Base-by-base conservation (phyloP, 64 coral and sea anemone genomes). In the Porites lutea region DNA sequence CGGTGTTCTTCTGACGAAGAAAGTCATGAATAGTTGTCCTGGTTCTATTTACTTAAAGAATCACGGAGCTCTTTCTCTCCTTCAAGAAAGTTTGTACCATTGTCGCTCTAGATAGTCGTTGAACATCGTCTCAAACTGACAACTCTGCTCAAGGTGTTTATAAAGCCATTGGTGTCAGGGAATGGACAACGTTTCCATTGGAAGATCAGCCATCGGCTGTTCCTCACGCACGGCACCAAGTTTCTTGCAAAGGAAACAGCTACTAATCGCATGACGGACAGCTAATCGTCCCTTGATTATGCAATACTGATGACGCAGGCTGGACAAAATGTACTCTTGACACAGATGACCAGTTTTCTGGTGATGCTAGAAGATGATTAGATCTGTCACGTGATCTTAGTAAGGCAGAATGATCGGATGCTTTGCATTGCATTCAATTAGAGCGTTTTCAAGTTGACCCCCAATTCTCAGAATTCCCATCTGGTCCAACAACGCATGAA, bases 1-100 rank as follows among this genome's bases (percentile, higher is more conserved):
- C 67, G 21, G 67, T 70, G 9, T 37, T 37, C 5, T 76, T 74
- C 71, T 76, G 71, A 62, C 52, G 37, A 64, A 88, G 71, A 8
- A 45, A 59, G 5, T 77, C 51, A 3, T 74, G 2, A 59, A 89
- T 89, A 19, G 21, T n/a, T n/a, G n/a, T n/a, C n/a, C 10, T 80
- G 61, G 71, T 82, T 90, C 66, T 7, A 82, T 1, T 0, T 48
- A 6, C 20, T 50, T 44, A 82, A 22, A 2, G 78, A 44, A n/a
- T 82, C 77, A 0, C 64, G 46, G 65, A 91, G 3, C 48, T 90
- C 88, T 12, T 61, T 77, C 19, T 90, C 88, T 54, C 75, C 88
- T 15, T 57, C 88, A 43, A 12, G 14, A 12, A 90, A 90, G 60
- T 90, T 90, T 0, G 88, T 80, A 2, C 88, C 88, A 77, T 90